Conservation (phyloP, 2,888 invertebrate genomes). For the Serrognathus titanus region DNA sequence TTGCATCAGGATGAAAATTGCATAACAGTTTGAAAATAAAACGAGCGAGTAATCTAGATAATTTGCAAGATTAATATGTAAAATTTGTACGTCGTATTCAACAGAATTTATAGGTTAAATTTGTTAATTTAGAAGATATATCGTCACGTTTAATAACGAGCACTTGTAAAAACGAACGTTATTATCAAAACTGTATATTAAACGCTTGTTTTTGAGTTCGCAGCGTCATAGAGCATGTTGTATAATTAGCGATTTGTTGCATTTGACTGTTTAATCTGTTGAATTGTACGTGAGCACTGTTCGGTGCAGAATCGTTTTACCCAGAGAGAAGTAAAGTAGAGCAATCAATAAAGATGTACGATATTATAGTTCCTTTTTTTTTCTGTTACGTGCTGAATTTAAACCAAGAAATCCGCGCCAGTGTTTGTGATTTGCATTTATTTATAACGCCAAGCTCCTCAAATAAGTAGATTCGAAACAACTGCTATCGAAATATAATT, state of each 20-base stretch:
- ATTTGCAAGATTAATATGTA: neutral
- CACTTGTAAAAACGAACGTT: neutral
- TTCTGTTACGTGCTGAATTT: neutral
- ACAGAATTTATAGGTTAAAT: neutral
- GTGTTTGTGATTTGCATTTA: neutral
- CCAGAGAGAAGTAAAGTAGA: neutral
- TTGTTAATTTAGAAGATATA: constrained; percentile 1
- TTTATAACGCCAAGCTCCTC: neutral
- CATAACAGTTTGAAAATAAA: too few species aligned
- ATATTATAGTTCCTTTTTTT: neutral
- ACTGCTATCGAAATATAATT: too few species aligned
- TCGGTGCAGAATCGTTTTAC: neutral
- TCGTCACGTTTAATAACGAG: neutral
- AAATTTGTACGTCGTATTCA: neutral
- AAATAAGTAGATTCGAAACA: too few species aligned
- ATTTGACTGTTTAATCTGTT: constrained; percentile 1
- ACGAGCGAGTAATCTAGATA: too few species aligned
- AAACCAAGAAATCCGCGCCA: neutral
- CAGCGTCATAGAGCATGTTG: constrained; percentile 1
- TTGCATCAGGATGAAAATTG: too few species aligned
- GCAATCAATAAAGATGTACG: neutral
- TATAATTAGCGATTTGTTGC: constrained; percentile 5
- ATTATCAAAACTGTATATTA: constrained; percentile 8
- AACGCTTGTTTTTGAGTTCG: constrained; percentile 5
- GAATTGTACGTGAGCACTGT: neutral